Evolutionary conservation across 2,797 vertebrate genomes (phyloP).

Genomic region (Miichthys miiuy): DNA sequence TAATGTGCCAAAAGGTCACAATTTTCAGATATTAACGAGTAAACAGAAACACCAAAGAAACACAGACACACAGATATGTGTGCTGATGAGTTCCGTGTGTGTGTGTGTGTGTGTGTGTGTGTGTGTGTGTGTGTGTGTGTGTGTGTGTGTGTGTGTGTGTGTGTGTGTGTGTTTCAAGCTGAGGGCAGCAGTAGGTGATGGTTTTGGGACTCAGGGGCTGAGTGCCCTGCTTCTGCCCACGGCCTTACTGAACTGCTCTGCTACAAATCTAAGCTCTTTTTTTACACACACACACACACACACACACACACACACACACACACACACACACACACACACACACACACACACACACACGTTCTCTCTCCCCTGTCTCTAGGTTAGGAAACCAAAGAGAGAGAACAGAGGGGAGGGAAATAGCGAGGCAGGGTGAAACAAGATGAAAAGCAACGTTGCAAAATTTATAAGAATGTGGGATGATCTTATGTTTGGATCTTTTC

Average conservation of each 20-base stretch:
- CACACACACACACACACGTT: neutral
- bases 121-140: conserved; percentile 14
- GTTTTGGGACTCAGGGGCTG: conserved; percentile 43
- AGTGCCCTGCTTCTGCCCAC: conserved; percentile 54
- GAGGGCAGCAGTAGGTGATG: conserved; percentile 41
- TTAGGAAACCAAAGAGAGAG: conserved; percentile 8
- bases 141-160: conserved; percentile 5
- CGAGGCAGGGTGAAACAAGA: neutral
- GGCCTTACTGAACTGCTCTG: conserved; percentile 41
- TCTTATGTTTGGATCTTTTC: neutral
- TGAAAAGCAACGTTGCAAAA: neutral
- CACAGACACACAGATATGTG: neutral
- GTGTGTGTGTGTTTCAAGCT: conserved; percentile 28
- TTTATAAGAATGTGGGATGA: neutral
- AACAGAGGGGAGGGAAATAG: neutral
- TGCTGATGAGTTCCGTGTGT: conserved; percentile 4
- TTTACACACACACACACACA: conserved; percentile 1
- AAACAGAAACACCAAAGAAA: conserved; percentile 6
- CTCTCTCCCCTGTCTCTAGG: neutral
- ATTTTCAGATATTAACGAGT: conserved; percentile 1
- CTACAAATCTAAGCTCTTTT: conserved; percentile 25
- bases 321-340: neutral
- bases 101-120: conserved; percentile 13
- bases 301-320: conserved; percentile 9
- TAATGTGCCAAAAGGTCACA: neutral